Conservation (phyloP, 1,140 invertebrate species). For the Philaenus spumarius region DNA sequence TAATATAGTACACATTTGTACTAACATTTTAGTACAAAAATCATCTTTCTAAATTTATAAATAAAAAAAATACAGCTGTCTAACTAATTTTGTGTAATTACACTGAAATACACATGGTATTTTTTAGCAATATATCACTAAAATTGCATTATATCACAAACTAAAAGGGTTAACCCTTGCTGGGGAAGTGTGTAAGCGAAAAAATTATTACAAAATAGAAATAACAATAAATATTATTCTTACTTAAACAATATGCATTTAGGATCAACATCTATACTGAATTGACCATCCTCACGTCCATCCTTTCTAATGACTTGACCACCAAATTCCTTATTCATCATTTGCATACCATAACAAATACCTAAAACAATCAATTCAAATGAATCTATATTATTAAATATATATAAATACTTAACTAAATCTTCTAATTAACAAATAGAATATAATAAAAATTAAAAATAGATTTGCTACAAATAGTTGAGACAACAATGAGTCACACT, state of each 20-base stretch:
- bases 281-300: slow-evolving; percentile 92
- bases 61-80: no score
- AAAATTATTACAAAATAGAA: no score
- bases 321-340: slow-evolving; percentile 97
- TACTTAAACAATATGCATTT: slow-evolving; percentile 90
- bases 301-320: slow-evolving; percentile 86
- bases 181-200: no score
- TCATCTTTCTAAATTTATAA: no score
- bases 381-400: slow-evolving; percentile 5
- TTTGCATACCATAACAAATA: slow-evolving; percentile 99
- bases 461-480: background rate
- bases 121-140: no score
- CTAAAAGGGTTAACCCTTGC: no score
- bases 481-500: slow-evolving; percentile 7
- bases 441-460: background rate
- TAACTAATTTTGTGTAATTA: no score
- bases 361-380: slow-evolving; percentile 42
- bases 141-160: no score
- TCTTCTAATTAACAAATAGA: background rate
- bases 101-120: no score
- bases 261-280: slow-evolving; percentile 80
- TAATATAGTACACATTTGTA: no score
- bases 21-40: no score
- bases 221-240: no score
- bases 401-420: background rate